These are phyloP conservation scores for Hesperia comma DNA, from an alignment of 2,888 invertebrate genomes.

Conservation along the genomic window DNA sequence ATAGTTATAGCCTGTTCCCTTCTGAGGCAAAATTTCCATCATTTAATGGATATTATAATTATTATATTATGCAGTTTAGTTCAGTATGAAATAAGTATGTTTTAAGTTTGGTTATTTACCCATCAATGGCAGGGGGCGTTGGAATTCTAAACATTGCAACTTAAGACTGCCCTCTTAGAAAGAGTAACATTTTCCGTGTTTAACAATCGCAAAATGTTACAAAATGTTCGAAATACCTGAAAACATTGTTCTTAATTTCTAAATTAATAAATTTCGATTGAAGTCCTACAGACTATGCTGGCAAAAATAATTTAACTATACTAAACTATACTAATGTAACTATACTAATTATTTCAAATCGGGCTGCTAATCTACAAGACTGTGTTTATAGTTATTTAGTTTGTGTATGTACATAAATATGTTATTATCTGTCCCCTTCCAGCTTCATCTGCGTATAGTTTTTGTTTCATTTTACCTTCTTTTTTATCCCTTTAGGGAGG, in stretches of 20 bases:
- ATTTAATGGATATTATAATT: not conserved
- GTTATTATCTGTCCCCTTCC: no score
- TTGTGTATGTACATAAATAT: no score
- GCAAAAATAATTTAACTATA: no score
- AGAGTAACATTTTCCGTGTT: conserved; percentile 6
- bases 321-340: no score
- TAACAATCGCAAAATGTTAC: conserved; percentile 6
- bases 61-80: not conserved
- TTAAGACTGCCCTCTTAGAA: not conserved
- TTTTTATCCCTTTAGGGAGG: no score
- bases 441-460: no score
- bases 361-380: no score
- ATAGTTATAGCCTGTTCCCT: not conserved
- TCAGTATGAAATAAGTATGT: conserved; percentile 4
- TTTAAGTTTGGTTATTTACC: conserved; percentile 9
- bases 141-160: conserved; percentile 17
- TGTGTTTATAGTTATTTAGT: no score
- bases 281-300: not conserved
- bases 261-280: not conserved
- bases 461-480: no score
- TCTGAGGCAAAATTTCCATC: not conserved
- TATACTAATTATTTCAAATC: no score
- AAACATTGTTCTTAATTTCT: conserved; percentile 4
- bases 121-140: not conserved
- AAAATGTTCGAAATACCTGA: conserved; percentile 16